Evolutionary conservation across 2,113 vertebrate genomes (phyloP).

Genomic region (Dasyprocta punctata): DNA sequence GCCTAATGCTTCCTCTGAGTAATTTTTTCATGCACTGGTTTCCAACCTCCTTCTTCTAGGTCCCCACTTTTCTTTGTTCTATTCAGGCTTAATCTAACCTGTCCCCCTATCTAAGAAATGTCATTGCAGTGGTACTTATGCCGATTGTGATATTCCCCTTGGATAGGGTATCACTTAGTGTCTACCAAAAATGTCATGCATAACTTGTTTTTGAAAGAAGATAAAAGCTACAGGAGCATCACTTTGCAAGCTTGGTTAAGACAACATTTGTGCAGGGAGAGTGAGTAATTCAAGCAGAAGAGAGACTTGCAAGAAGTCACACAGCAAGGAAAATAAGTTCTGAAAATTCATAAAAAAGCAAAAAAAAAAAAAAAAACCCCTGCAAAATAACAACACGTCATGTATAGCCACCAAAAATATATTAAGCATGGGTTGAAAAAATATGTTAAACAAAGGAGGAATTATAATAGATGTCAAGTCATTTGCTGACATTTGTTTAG

Average conservation of each 20-base stretch:
- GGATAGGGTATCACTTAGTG: neutral
- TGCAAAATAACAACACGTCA: neutral
- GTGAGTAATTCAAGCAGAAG: neutral
- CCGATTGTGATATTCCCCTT: neutral
- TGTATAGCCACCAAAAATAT: neutral
- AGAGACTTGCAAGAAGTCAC: neutral
- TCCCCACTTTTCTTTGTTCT: neutral
- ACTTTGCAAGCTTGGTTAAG: neutral
- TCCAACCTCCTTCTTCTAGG: neutral
- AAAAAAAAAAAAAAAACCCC: neutral
- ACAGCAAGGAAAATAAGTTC: neutral
- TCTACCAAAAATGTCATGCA: neutral
- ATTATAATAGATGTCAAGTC: neutral
- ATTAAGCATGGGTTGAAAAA: neutral
- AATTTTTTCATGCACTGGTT: neutral
- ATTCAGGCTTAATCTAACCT: neutral
- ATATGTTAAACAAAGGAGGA: neutral
- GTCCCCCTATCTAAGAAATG: neutral
- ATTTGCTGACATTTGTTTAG: constrained; percentile 35
- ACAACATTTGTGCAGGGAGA: neutral
- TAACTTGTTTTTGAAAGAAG: neutral
- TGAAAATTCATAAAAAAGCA: constrained; percentile 18
- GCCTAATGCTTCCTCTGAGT: neutral
- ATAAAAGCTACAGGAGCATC: neutral
- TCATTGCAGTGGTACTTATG: neutral